Evolutionary conservation across 1,140 invertebrate genomes (phyloP).

Genomic region (Lerema accius): DNA sequence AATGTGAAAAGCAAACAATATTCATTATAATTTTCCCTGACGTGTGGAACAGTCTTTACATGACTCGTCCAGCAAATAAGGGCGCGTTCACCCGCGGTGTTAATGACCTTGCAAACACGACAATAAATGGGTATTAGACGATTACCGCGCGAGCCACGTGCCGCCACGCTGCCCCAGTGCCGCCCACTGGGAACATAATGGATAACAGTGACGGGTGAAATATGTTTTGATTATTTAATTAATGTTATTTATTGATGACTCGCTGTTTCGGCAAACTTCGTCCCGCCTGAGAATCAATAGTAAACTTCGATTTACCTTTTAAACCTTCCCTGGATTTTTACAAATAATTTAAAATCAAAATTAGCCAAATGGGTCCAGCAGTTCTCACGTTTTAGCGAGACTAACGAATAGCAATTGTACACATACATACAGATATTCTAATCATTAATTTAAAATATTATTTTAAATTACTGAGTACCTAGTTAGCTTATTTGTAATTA

Average conservation of each 20-base stretch:
- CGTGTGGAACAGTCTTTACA: background rate
- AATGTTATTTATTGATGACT: constrained; percentile 13
- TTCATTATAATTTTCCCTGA: background rate
- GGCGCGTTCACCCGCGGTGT: constrained; percentile 48
- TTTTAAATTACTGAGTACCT: no score
- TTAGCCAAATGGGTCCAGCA: no score
- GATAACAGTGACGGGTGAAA: constrained; percentile 12
- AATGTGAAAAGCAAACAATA: background rate
- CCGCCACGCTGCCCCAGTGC: constrained; percentile 17
- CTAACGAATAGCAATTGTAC: no score
- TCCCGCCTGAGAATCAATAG: no score
- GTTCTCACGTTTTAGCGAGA: no score
- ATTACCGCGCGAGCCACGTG: constrained; percentile 53
- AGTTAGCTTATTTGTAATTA: no score
- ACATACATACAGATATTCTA: no score
- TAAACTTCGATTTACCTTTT: no score
- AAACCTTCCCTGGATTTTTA: no score
- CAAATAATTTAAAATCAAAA: no score
- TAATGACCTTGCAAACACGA: constrained; percentile 60
- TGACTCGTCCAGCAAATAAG: constrained; percentile 35
- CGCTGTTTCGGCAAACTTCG: no score
- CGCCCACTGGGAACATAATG: constrained; percentile 30
- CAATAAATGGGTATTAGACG: constrained; percentile 62
- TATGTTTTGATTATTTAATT: constrained; percentile 17
- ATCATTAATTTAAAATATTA: no score